Conservation (phyloP, 2,113 vertebrate genomes). For the Cyprinodon brontotheroides region DNA sequence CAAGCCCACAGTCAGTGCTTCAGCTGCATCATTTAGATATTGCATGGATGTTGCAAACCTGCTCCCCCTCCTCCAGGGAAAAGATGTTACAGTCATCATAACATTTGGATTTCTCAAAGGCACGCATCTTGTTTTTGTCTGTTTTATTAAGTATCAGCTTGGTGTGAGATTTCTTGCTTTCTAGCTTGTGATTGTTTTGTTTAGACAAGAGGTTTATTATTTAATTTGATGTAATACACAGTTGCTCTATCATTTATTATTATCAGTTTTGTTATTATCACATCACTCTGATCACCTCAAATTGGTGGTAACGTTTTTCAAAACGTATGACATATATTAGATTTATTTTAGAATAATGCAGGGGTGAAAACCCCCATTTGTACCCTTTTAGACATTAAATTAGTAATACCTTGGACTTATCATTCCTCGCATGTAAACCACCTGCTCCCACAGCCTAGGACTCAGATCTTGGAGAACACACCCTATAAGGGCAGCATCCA, state of each 20-base stretch:
- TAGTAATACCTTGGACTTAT: background rate
- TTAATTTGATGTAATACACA: background rate
- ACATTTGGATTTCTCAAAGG: slow-evolving; percentile 36
- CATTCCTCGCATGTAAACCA: background rate
- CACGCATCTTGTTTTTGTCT: slow-evolving; percentile 3
- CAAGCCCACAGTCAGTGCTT: slow-evolving; percentile 44
- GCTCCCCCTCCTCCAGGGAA: slow-evolving; percentile 36
- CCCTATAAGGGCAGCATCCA: slow-evolving; percentile 27
- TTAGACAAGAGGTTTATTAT: background rate
- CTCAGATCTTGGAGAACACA: slow-evolving; percentile 34
- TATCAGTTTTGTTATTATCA: background rate
- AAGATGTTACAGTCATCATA: slow-evolving; percentile 16
- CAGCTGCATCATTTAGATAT: slow-evolving; percentile 19
- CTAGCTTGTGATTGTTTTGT: background rate
- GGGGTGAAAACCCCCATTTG: too few species aligned
- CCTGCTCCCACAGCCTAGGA: slow-evolving; percentile 29
- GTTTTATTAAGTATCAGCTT: slow-evolving; percentile 20
- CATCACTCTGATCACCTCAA: too few species aligned
- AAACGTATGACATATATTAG: too few species aligned
- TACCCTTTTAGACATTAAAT: background rate
- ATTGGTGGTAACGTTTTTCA: too few species aligned
- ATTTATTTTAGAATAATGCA: too few species aligned
- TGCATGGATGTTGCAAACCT: slow-evolving; percentile 50
- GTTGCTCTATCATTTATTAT: background rate
- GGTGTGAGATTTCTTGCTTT: background rate